Base-by-base conservation (phyloP, 2,888 invertebrate genomes). In the Matsumyia berberina region DNA sequence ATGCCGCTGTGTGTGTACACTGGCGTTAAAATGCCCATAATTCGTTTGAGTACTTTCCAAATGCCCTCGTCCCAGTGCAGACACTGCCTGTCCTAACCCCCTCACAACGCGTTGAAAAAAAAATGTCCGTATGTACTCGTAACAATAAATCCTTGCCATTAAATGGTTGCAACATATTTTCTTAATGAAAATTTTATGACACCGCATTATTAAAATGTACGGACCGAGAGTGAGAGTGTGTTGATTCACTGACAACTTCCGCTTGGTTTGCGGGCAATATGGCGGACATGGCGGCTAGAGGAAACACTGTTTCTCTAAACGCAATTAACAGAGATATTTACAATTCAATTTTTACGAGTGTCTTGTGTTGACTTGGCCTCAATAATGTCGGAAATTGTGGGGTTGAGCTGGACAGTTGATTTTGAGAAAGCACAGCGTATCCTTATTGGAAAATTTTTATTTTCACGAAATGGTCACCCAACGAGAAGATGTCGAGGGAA, bases 101-200 rank as follows among this genome's bases (percentile, higher is more conserved):
- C 60, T 62, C 37, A 49, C 51, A 46, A 35, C 19, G 53, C 53
- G 29, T 60, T 46, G 51, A 69, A 39, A 15, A 46, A 64, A 60
- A 19, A 31, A 17, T n/a, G 24, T 35, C 35, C 60, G 29, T 69
- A 77, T 69, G 44, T 66, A 77, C 33, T 55, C 60, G 46, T 62
- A 62, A 62, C 53, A 69, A 83, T 78, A 83, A 78, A 83, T 83
- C 78, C 51, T 19, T 58, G 49, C 78, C 62, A 67, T 78, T 83
- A 83, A 78, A 83, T 85, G 78, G 78, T 86, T 87, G 87, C 87
- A 88, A 87, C 87, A 87, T 87, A 87, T 88, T 87, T 87, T 87
- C 87, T 88, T 88, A 88, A 88, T 88, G 87, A 88, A 88, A 86
- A 87, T 87, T 87, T 87, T 87, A 88, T 87, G 86, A 87, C 80